Conservation (phyloP, 1,140 invertebrate genomes). For the Brachionus paranguensis region DNA sequence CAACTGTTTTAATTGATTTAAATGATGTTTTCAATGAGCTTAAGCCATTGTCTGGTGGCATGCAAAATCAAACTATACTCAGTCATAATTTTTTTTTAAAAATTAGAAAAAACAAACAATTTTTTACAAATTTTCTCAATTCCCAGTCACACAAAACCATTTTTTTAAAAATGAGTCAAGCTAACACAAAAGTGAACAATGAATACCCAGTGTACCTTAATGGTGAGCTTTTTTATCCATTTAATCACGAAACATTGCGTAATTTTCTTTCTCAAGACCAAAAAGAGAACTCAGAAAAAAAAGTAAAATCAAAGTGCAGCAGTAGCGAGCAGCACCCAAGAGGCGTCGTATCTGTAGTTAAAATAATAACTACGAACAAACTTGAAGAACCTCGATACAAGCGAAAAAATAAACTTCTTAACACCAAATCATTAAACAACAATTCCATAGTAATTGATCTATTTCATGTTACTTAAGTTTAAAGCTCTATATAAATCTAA, state of each 20-base stretch:
- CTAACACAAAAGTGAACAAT: background rate
- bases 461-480: slow-evolving; percentile 5
- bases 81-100: background rate
- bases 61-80: background rate
- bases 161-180: background rate
- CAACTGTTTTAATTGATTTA: slow-evolving; percentile 29
- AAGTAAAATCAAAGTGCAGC: background rate
- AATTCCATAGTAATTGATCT: background rate
- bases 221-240: background rate
- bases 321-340: background rate
- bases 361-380: slow-evolving; percentile 1
- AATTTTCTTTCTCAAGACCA: background rate
- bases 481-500: background rate
- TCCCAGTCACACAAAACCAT: background rate
- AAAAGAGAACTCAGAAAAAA: background rate
- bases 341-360: background rate
- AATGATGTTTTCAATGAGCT: slow-evolving; percentile 19
- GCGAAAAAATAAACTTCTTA: background rate
- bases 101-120: background rate
- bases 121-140: background rate
- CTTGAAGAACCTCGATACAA: background rate
- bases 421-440: background rate
- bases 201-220: background rate
- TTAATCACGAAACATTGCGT: background rate
- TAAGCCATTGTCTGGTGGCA: background rate